Evolutionary conservation across 1,140 invertebrate genomes (phyloP).

Genomic region (Pseudomyrmex sp.): DNA sequence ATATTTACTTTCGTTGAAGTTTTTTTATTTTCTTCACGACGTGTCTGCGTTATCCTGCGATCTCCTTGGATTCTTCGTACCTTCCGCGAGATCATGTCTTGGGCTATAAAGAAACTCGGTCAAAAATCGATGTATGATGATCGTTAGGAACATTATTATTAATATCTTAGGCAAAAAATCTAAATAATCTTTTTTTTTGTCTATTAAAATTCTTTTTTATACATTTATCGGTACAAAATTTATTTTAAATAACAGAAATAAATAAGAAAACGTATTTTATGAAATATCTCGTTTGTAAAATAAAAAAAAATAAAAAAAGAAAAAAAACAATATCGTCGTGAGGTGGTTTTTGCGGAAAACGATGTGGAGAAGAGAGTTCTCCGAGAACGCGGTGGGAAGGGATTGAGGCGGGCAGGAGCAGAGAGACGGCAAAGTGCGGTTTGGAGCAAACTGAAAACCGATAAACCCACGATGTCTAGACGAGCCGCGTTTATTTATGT

Average conservation of each 20-base stretch:
- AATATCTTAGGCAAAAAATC: background rate
- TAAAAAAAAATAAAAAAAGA: background rate
- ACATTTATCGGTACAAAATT: background rate
- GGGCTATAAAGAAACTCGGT: background rate
- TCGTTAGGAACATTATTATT: background rate
- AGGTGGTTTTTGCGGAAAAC: background rate
- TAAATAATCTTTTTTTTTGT: background rate
- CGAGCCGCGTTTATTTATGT: slow-evolving; percentile 70
- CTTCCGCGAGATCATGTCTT: background rate
- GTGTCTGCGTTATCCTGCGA: slow-evolving; percentile 3
- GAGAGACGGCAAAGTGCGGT: slow-evolving; percentile 48
- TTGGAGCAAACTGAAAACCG: slow-evolving; percentile 71
- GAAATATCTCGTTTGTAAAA: background rate
- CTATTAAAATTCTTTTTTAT: background rate
- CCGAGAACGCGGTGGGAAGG: background rate
- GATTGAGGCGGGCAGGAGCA: background rate
- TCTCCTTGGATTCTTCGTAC: slow-evolving; percentile 2
- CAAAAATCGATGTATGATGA: background rate
- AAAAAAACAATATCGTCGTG: no score
- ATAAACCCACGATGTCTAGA: slow-evolving; percentile 72
- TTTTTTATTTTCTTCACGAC: slow-evolving; percentile 31
- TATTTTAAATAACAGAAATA: background rate
- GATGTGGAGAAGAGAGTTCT: slow-evolving; percentile 31
- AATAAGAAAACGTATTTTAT: background rate
- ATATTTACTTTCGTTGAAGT: slow-evolving; percentile 26